Percentiles rank a stretch among this genome's conserved stretches.
Evolutionary conservation across 2,888 invertebrate genomes (phyloP).

Genomic region (Luperina testacea): DNA sequence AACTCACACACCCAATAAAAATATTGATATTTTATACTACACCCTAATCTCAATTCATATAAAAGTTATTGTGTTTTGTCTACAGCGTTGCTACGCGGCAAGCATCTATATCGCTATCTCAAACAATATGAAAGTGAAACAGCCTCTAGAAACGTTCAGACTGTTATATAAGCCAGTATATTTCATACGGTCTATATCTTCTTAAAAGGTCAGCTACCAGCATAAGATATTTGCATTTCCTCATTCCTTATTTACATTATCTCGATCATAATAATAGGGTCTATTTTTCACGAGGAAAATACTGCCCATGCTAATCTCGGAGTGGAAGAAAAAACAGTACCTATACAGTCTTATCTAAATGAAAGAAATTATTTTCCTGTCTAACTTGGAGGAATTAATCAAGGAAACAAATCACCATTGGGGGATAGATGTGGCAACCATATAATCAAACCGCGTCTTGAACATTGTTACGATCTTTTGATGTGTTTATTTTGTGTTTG

Average conservation of each 20-base stretch:
- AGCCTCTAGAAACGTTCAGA: slow-evolving; percentile 30
- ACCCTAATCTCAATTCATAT: slow-evolving; percentile 47
- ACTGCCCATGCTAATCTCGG: slow-evolving; percentile 59
- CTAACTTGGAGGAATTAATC: slow-evolving; percentile 54
- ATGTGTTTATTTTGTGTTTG: slow-evolving; percentile 26
- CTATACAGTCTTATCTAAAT: slow-evolving; percentile 53
- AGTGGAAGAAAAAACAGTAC: slow-evolving; percentile 50
- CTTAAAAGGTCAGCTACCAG: slow-evolving; percentile 42
- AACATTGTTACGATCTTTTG: slow-evolving; percentile 21
- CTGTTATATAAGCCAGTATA: slow-evolving; percentile 43
- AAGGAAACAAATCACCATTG: slow-evolving; percentile 36
- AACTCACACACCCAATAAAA: slow-evolving; percentile 8
- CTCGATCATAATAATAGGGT: slow-evolving; percentile 59
- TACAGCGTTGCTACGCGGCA: slow-evolving; percentile 62
- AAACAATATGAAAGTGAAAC: slow-evolving; percentile 50
- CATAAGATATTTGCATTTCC: slow-evolving; percentile 53
- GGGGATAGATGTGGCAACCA: slow-evolving; percentile 27
- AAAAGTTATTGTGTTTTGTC: slow-evolving; percentile 57
- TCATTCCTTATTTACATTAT: slow-evolving; percentile 53
- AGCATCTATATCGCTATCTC: slow-evolving; percentile 67
- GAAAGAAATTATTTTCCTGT: slow-evolving; percentile 63
- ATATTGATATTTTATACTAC: slow-evolving; percentile 44
- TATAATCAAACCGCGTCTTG: slow-evolving; percentile 39
- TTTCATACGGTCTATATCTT: slow-evolving; percentile 44
- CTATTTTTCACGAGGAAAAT: slow-evolving; percentile 54